These are phyloP conservation scores for Eristalis intricaria DNA, from an alignment of 2,888 invertebrate species.

Conservation along the genomic window DNA sequence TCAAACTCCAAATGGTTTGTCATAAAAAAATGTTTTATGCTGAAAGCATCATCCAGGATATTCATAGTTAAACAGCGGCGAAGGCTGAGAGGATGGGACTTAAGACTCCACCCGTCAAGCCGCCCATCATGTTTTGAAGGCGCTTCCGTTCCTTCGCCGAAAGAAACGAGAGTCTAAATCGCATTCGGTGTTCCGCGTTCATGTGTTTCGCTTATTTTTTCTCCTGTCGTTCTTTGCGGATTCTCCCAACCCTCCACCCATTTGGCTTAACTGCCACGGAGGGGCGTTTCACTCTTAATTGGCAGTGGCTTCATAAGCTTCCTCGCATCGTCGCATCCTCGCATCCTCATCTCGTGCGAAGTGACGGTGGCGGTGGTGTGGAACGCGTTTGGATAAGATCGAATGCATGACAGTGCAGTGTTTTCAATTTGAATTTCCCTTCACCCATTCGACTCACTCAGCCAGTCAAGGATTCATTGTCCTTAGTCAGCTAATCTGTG, in stretches of 20 bases:
- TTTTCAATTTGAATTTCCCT: conserved; percentile 60
- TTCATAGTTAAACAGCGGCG: conserved; percentile 58
- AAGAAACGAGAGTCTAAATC: no score
- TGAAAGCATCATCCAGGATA: conserved; percentile 64
- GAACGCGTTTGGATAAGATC: conserved; percentile 52
- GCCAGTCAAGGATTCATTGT: conserved; percentile 49
- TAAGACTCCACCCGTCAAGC: not conserved
- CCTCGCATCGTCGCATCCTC: not conserved
- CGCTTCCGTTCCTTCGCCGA: no score
- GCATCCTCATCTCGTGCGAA: not conserved
- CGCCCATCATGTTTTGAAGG: no score
- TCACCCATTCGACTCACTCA: not conserved
- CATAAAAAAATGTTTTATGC: conserved; percentile 64
- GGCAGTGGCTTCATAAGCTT: conserved; percentile 55
- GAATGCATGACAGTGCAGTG: conserved; percentile 58
- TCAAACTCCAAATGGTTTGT: conserved; percentile 61
- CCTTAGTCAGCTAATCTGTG: conserved; percentile 70
- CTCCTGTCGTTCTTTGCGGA: no score
- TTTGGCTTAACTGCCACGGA: not conserved
- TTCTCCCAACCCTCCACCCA: not conserved
- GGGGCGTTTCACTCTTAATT: conserved; percentile 50
- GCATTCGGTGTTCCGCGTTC: no score
- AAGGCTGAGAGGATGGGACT: not conserved
- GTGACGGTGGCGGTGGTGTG: not conserved
- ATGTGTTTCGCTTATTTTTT: no score